Base-by-base conservation (phyloP, 2,888 invertebrate species). In the Dryococelus australis region DNA sequence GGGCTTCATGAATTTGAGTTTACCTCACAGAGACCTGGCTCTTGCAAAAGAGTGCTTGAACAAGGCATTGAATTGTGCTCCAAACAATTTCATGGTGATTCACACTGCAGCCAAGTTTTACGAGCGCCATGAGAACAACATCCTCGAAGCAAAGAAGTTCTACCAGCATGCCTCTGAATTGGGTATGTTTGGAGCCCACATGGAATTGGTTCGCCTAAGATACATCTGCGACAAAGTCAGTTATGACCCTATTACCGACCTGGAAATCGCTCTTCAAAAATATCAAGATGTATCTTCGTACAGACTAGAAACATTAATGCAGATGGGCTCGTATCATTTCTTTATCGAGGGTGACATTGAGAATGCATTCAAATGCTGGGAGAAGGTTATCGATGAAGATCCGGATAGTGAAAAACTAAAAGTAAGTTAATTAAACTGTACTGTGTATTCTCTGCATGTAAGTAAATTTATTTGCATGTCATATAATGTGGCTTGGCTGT, bases 51-150 rank as follows among this genome's bases (percentile, higher is more conserved):
- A 43, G n/a, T 88, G 88, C 51, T 43, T 78, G 81, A n/a, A 80
- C 16, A 87, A 86, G 53, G 87, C 88, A 43, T 8, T 87, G 43
- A 26, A 43, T 4, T n/a, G 84, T 3, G 88, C 88, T 0, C 88
- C 88, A 10, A 85, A 87, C 20, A 88, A 87, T 53, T 20, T 83
- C 16, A 87, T 88, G 88, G 84, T 84, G 10, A 85, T 86, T 26
- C 88, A 88, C 84, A 80, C 86, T 9, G 51, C 53, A 12, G 88
- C 85, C 20, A 43, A 2, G 0, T 84, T 84, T 4, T 85, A 43
- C 65, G 26, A 86, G 13, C 5, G 1, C 9, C 16, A 43, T 12
- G 53, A 87, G 20, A 85, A 43, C 8, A 84, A 51, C 43, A 4
- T 47, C 12, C 8, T 12, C 26, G 65, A 20, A 65, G 65, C 65